phyloP scores from a whole-genome alignment of 2,113 vertebrate species.

The Serinus canaria region DNA sequence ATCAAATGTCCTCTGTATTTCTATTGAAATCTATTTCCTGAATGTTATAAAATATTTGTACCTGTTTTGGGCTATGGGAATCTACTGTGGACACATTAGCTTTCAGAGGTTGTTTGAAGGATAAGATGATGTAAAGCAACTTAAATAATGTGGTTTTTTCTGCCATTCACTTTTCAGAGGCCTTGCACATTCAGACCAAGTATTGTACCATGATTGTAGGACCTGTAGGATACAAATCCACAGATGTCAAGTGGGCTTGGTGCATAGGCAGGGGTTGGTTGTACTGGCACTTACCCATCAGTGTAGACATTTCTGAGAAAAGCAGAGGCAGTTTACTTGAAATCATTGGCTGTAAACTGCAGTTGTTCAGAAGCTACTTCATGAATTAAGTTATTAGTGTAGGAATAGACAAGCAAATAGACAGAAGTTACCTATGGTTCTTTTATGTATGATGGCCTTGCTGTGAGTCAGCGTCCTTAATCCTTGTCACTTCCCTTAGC shows the following conservation, averaged over 20 bases:
- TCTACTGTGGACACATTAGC: background rate
- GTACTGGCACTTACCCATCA: background rate
- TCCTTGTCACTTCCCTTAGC: background rate
- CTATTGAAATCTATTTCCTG: background rate
- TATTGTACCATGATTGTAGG: background rate
- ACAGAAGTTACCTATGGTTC: background rate
- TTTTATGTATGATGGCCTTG: background rate
- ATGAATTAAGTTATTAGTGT: background rate
- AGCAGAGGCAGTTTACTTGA: background rate
- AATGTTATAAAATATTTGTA: background rate
- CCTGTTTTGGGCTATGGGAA: background rate
- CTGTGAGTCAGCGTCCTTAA: background rate
- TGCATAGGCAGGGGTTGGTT: background rate
- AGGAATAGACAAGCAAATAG: background rate
- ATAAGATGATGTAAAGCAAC: background rate
- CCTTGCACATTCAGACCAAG: background rate
- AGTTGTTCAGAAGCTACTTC: background rate
- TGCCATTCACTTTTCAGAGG: background rate
- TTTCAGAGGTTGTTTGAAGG: background rate
- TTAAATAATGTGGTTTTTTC: background rate
- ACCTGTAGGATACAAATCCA: background rate
- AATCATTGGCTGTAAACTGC: background rate
- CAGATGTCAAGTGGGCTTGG: background rate
- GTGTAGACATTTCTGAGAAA: background rate
- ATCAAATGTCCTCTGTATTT: background rate